A percentile compares a stretch with the other conserved stretches of the same genome.
Evolutionary conservation across 2,113 vertebrate genomes (phyloP).

Genomic region (Phocoena phocoena): DNA sequence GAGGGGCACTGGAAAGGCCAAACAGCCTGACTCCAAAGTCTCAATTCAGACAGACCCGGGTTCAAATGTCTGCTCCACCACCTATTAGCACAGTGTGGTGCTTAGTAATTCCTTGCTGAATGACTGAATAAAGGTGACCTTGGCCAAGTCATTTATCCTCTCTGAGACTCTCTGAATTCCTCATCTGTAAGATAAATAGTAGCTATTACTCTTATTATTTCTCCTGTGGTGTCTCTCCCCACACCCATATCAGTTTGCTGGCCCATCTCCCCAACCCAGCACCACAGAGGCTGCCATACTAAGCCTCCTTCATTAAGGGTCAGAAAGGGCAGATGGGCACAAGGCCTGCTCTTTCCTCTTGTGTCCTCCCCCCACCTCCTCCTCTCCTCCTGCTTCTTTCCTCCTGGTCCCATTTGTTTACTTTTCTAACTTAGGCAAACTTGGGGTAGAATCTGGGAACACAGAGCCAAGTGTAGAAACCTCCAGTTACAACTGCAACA

Average conservation of each 20-base stretch:
- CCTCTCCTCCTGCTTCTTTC: neutral
- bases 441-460: conserved; percentile 22
- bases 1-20: neutral
- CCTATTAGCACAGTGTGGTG: neutral
- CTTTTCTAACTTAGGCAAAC: neutral
- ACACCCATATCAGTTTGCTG: neutral
- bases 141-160: conserved; percentile 16
- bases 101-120: conserved; percentile 35
- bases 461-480: conserved; percentile 28
- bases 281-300: neutral
- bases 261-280: neutral
- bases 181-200: conserved; percentile 24
- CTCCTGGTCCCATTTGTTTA: neutral
- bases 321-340: neutral
- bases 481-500: neutral
- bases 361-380: neutral
- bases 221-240: neutral
- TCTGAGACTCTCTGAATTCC: conserved; percentile 18
- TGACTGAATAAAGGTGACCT: conserved; percentile 18
- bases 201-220: conserved; percentile 11
- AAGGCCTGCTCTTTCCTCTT: neutral
- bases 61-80: neutral
- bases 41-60: neutral
- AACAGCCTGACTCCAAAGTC: conserved; percentile 1
- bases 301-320: neutral